These are phyloP conservation scores for Apodemus agrarius DNA, from an alignment of 2,797 vertebrate genomes.

Conservation along the genomic window DNA sequence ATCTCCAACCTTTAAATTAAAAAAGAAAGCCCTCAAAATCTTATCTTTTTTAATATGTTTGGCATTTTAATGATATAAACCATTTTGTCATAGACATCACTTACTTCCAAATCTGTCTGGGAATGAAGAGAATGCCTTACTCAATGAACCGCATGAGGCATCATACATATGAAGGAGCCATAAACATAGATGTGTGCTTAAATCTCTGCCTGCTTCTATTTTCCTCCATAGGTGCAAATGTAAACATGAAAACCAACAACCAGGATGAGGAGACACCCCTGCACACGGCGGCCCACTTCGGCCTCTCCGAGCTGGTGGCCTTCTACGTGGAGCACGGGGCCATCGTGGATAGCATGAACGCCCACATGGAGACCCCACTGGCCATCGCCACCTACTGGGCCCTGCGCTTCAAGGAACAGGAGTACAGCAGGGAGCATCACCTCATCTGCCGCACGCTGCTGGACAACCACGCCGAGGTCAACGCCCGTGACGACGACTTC, in stretches of 20 bases:
- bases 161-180: too few species aligned
- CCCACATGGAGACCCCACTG: conserved; percentile 92
- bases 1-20: neutral
- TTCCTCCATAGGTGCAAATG: conserved; percentile 90
- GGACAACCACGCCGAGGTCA: conserved; percentile 92
- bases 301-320: conserved; percentile 91
- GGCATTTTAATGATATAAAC: neutral
- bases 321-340: conserved; percentile 93
- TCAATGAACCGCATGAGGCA: neutral
- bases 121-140: neutral
- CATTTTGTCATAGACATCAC: neutral
- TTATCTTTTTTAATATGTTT: neutral
- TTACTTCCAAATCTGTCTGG: neutral
- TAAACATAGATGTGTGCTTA: neutral
- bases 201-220: neutral
- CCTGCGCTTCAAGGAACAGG: conserved; percentile 92
- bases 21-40: neutral
- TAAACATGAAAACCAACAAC: conserved; percentile 91
- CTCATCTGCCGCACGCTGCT: conserved; percentile 93
- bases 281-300: conserved; percentile 92
- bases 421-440: conserved; percentile 93
- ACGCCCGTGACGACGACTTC: conserved; percentile 93
- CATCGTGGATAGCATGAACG: conserved; percentile 89
- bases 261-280: conserved; percentile 93
- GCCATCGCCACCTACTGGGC: conserved; percentile 94